Base-by-base conservation (phyloP, 2,113 vertebrate species). In the Peromyscus polionotus region DNA sequence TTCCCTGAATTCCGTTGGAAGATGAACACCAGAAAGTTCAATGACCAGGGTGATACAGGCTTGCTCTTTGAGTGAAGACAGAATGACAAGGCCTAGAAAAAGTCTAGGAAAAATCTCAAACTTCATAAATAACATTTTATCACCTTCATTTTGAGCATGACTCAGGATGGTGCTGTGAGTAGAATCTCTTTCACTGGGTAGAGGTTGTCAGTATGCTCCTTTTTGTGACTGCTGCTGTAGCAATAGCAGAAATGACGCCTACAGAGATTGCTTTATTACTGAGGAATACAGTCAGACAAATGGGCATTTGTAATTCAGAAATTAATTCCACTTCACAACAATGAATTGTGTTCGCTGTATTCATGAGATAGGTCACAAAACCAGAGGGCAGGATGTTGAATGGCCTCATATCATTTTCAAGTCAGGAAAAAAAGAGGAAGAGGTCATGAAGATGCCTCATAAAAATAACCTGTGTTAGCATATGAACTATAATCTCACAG, bases 251-350 rank as follows among this genome's bases (percentile, higher is more conserved):
- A 20, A 65, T 51, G 7, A 1, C 1, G 5, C 93, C 54, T 80
- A 19, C 6, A 14, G 14, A 76, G 16, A 59, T 61, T 61, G 90
- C 65, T 93, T 84, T 87, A 19, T 45, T 54, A 76, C 3, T 12
- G 4, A 96, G 20, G 4, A 8, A 63, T 36, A 6, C 89, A 85
- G 31, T 80, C 31, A 61, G 73, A 31, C 22, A 36, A 88, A 81
- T 65, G 26, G 33, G 70, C 33, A 76, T 88, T 93, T 93, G 19
- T 88, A 96, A 79, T 12, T 93, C 65, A 83, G 9, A 9, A 3
- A 17, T 2, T 73, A 77, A 88, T 90, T 93, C 9, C 14, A 63
- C 63, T 39, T 96, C 36, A 89, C 93, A 95, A 89, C 7, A 76
- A 0, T 57, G 8, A 6, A 42, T 5, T 67, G 4, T 61, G 42